Evolutionary conservation across 1,140 invertebrate species (phyloP).

Genomic region (Bombus affinis): DNA sequence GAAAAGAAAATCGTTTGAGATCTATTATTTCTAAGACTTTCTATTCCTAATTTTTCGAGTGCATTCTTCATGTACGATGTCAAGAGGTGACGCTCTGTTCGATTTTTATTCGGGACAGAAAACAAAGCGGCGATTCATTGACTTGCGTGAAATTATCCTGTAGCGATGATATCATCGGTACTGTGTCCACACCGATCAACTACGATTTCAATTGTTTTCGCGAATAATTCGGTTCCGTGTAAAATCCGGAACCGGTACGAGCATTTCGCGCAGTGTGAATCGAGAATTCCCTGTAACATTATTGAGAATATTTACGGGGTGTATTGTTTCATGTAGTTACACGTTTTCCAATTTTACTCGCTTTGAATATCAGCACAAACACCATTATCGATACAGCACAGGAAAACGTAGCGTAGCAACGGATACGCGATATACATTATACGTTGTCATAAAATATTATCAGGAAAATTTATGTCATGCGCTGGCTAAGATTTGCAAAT

Average conservation of each 20-base stretch:
- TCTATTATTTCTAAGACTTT: background rate
- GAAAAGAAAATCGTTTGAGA: too few relatives aligned
- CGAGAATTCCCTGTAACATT: conserved; percentile 32
- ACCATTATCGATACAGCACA: conserved; percentile 35
- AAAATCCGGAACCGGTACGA: background rate
- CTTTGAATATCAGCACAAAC: conserved; percentile 32
- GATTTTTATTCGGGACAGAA: background rate
- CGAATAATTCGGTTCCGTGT: conserved; percentile 21
- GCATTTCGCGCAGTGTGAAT: background rate
- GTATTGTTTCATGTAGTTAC: conserved; percentile 11
- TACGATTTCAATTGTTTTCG: conserved; percentile 11
- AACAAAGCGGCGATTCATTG: background rate
- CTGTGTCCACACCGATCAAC: background rate
- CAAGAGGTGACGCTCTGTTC: background rate
- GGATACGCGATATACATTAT: conserved; percentile 1
- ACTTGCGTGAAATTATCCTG: background rate
- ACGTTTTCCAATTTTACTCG: conserved; percentile 47
- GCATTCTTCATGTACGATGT: background rate
- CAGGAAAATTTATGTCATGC: conserved; percentile 43
- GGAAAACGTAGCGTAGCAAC: background rate
- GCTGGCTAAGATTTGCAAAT: conserved; percentile 28
- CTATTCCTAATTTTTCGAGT: too few relatives aligned
- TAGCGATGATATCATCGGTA: conserved; percentile 9
- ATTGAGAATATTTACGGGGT: conserved; percentile 26
- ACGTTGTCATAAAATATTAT: conserved; percentile 37